Percentiles rank a stretch among this genome's conserved stretches.
Evolutionary conservation across 1,140 invertebrate species (phyloP).

Genomic region (Helicoverpa armigera): DNA sequence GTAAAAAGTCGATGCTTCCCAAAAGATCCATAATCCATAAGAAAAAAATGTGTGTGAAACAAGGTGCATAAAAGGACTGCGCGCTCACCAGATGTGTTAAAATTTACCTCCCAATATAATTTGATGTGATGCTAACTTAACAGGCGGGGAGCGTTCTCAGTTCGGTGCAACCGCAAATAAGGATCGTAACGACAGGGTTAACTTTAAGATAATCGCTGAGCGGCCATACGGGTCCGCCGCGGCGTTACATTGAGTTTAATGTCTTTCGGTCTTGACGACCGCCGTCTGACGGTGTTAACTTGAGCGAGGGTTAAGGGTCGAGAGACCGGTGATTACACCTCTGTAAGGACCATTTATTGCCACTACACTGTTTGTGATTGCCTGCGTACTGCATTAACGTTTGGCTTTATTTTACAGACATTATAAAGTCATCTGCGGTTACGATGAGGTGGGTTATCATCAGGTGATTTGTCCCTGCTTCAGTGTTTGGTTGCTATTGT

Average conservation of each 20-base stretch:
- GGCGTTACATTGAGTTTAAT: slow-evolving; percentile 74
- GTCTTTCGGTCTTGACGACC: slow-evolving; percentile 67
- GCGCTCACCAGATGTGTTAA: slow-evolving; percentile 41
- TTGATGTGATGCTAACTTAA: slow-evolving; percentile 59
- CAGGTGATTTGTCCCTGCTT: not conserved
- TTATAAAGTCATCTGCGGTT: slow-evolving; percentile 35
- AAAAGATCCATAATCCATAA: not conserved
- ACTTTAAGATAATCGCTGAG: slow-evolving; percentile 80
- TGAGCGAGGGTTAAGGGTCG: slow-evolving; percentile 65
- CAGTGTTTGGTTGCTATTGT: not conserved
- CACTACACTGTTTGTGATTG: slow-evolving; percentile 59
- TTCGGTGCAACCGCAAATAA: slow-evolving; percentile 73
- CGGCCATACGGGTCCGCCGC: slow-evolving; percentile 62
- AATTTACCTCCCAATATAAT: slow-evolving; percentile 47
- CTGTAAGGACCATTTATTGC: slow-evolving; percentile 50
- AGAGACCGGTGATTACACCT: slow-evolving; percentile 49
- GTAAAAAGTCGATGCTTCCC: too few species aligned
- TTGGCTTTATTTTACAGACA: slow-evolving; percentile 36
- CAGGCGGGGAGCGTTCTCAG: slow-evolving; percentile 55
- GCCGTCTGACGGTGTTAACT: slow-evolving; percentile 60
- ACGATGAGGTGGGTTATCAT: not conserved
- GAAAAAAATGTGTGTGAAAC: slow-evolving; percentile 3
- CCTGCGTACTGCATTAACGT: slow-evolving; percentile 49
- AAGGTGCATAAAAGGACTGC: slow-evolving; percentile 19
- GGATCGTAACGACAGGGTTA: slow-evolving; percentile 78